phyloP scores from a whole-genome alignment of 2,113 vertebrate species.

The Sturnira hondurensis region DNA sequence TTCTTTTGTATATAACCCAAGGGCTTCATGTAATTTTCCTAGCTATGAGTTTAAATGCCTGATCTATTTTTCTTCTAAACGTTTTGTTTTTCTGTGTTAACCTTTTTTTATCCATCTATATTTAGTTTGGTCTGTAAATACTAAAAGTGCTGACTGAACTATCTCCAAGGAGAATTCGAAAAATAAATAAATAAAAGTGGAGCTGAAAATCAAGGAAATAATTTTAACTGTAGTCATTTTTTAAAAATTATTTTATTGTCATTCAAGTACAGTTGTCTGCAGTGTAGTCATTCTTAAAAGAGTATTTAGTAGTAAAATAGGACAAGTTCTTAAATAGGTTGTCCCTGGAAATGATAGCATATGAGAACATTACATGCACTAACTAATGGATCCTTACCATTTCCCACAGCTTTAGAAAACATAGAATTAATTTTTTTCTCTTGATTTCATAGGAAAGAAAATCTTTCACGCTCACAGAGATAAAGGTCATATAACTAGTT shows the following conservation, averaged over 20 bases:
- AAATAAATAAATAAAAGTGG: background rate
- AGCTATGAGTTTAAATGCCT: conserved; percentile 34
- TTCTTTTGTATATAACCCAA: conserved; percentile 18
- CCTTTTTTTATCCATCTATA: conserved; percentile 29
- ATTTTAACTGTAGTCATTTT: background rate
- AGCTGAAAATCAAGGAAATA: background rate
- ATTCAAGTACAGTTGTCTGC: too few relatives aligned
- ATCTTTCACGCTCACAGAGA: background rate
- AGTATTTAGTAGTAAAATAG: background rate
- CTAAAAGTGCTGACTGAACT: conserved; percentile 36
- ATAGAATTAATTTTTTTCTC: background rate
- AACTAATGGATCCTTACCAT: background rate
- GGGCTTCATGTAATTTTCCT: background rate
- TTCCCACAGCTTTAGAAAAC: background rate
- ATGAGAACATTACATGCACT: background rate
- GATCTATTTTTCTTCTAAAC: conserved; percentile 45
- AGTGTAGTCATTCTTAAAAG: background rate
- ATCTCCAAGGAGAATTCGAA: background rate
- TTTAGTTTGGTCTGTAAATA: conserved; percentile 39
- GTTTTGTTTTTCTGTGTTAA: conserved; percentile 21
- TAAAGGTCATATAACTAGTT: background rate
- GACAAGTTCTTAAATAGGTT: background rate
- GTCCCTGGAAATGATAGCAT: background rate
- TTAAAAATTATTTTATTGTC: too few relatives aligned
- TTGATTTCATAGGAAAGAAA: background rate